These are phyloP conservation scores for Antechinus flavipes DNA, from an alignment of 2,113 vertebrate genomes.

Conservation along the genomic window DNA sequence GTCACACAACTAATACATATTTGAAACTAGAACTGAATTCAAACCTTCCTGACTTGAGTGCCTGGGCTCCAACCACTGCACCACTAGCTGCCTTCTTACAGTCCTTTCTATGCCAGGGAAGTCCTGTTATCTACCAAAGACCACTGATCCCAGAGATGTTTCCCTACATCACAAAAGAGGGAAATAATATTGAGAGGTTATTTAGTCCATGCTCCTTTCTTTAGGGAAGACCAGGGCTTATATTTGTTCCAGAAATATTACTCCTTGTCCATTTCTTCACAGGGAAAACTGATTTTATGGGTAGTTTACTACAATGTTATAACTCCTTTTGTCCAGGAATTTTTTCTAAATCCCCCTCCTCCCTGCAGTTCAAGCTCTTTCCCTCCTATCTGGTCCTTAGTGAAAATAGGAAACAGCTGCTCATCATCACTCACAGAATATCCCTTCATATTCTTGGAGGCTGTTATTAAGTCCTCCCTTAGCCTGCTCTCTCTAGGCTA, in stretches of 20 bases:
- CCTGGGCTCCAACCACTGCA: background rate
- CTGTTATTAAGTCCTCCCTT: slow-evolving; percentile 53
- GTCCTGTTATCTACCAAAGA: background rate
- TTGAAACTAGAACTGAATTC: too few species aligned
- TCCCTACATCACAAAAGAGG: background rate
- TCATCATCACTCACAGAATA: slow-evolving; percentile 43
- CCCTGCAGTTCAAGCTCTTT: slow-evolving; percentile 12
- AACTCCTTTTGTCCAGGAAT: slow-evolving; percentile 15
- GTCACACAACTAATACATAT: too few species aligned
- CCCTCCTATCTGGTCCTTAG: slow-evolving; percentile 12
- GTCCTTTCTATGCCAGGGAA: background rate
- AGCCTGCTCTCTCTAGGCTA: slow-evolving; percentile 46
- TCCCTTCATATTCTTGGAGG: slow-evolving; percentile 38
- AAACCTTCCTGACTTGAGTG: too few species aligned
- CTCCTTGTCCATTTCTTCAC: background rate
- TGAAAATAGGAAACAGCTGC: slow-evolving; percentile 64
- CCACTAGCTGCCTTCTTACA: background rate
- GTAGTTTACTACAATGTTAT: slow-evolving; percentile 33
- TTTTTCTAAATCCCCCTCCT: slow-evolving; percentile 25
- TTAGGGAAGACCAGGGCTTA: background rate
- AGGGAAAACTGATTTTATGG: background rate
- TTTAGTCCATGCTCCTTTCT: background rate
- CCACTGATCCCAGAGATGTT: background rate
- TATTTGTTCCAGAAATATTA: slow-evolving; percentile 2
- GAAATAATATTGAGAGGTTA: background rate